Percentiles rank a stretch among this genome's conserved stretches.
phyloP scores from a whole-genome alignment of 2,888 invertebrate genomes.

The Patella depressa region DNA sequence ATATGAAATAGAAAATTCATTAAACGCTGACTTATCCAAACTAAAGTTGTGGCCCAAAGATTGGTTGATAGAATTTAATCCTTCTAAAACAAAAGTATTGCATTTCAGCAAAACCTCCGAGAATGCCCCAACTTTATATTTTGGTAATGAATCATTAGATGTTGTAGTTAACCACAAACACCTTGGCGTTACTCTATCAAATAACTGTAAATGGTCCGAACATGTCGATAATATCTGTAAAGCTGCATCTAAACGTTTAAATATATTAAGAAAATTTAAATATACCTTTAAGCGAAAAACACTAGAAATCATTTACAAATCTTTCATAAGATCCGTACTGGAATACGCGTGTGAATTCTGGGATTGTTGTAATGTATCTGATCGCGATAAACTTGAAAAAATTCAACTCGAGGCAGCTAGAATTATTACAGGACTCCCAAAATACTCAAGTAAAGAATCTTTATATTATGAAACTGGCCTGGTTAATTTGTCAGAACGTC shows the following conservation, averaged over 20 bases:
- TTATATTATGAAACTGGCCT: too few species aligned
- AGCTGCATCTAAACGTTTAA: slow-evolving; percentile 21
- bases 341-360: too few species aligned
- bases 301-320: slow-evolving; percentile 23
- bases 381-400: too few species aligned
- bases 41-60: background rate
- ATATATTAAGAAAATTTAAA: slow-evolving; percentile 21
- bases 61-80: slow-evolving; percentile 25
- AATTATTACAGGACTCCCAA: too few species aligned
- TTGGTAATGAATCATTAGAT: slow-evolving; percentile 2
- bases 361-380: too few species aligned
- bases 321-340: slow-evolving; percentile 3
- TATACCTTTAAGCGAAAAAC: slow-evolving; percentile 13
- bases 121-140: background rate
- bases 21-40: slow-evolving; percentile 20
- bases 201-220: slow-evolving; percentile 16
- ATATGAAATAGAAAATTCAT: slow-evolving; percentile 14
- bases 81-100: slow-evolving; percentile 20
- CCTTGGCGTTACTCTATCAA: slow-evolving; percentile 24
- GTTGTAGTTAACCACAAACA: slow-evolving; percentile 24
- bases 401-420: too few species aligned
- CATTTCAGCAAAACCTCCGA: background rate
- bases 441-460: too few species aligned
- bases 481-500: too few species aligned
- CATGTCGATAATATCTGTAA: slow-evolving; percentile 18